Evolutionary conservation across 2,113 vertebrate genomes (phyloP).

Genomic region (Phoxinus phoxinus): DNA sequence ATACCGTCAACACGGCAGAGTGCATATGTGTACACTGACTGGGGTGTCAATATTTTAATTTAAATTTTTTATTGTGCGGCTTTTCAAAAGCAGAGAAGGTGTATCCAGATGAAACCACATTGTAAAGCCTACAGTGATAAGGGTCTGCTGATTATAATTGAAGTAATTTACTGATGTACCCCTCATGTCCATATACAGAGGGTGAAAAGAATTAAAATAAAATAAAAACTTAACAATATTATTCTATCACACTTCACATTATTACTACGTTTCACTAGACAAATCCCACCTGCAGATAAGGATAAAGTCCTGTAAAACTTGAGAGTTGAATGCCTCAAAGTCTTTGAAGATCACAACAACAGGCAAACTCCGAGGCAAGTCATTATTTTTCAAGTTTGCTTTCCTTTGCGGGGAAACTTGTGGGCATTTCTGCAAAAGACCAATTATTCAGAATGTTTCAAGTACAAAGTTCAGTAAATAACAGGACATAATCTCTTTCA

Average conservation of each 20-base stretch:
- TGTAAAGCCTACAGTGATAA: background rate
- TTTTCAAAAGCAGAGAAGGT: background rate
- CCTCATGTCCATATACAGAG: background rate
- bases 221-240: background rate
- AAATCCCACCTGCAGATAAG: constrained; percentile 87
- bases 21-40: too few species aligned
- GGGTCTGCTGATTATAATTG: background rate
- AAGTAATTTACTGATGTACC: background rate
- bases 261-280: background rate
- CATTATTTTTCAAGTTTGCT: constrained; percentile 23
- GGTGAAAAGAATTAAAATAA: background rate
- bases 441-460: background rate
- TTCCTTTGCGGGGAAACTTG: background rate
- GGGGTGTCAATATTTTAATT: too few species aligned
- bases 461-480: background rate
- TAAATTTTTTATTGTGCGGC: background rate
- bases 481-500: background rate
- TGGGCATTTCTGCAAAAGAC: constrained; percentile 65
- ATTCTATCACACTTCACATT: background rate
- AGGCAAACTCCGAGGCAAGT: constrained; percentile 76
- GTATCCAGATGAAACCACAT: background rate
- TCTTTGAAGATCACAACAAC: constrained; percentile 93
- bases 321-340: constrained; percentile 90
- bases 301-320: constrained; percentile 92
- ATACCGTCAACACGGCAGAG: too few species aligned